phyloP scores from a whole-genome alignment of 2,113 vertebrate species.

The Trachemys scripta region DNA sequence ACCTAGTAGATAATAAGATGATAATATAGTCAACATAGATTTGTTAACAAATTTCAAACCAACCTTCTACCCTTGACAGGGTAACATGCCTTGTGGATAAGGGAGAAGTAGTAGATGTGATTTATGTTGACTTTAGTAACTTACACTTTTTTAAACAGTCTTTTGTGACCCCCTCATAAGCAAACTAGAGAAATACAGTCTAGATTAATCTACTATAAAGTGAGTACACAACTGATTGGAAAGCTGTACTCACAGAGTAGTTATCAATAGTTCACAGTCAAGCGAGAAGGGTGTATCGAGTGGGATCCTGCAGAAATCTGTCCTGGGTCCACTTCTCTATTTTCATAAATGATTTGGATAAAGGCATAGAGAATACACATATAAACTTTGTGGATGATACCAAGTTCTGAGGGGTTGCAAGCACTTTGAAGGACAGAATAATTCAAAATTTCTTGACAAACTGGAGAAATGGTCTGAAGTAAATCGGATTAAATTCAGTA shows the following conservation, averaged over 20 bases:
- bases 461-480: no score
- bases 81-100: background rate
- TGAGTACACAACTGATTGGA: no score
- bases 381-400: background rate
- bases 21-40: background rate
- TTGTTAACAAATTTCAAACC: background rate
- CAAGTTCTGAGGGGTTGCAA: background rate
- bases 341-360: background rate
- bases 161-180: no score
- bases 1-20: background rate
- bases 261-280: no score
- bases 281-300: background rate
- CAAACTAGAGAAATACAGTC: no score
- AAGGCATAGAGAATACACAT: background rate
- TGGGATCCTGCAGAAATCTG: background rate
- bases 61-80: background rate
- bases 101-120: background rate
- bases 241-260: no score
- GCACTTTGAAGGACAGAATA: no score
- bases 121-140: no score
- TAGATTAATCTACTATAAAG: no score
- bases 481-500: no score
- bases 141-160: no score
- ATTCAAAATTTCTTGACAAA: no score
- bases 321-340: background rate